Base-by-base conservation (phyloP, 2,113 vertebrate species). In the Pteropus alecto region DNA sequence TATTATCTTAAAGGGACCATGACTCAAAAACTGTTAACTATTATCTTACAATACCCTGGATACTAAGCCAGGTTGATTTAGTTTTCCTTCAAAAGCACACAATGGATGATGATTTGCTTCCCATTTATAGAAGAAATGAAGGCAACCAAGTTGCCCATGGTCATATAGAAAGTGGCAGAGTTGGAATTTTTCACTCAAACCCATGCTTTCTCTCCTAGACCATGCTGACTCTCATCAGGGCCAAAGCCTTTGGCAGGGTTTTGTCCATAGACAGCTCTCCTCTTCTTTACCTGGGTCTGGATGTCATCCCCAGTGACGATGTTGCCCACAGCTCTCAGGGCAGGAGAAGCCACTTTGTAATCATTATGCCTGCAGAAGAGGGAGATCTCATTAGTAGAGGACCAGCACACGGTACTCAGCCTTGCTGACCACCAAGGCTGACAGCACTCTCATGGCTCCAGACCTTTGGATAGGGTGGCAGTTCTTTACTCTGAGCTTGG, bases 221-320 rank as follows among this genome's bases (percentile, higher is more conserved):
- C n/a, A 67, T 18, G 51, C 0, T 77, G 48, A n/a, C 33, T 84
- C 12, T 38, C 28, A 73, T 87, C 7, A 88, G 73, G 14, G 78
- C 67, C 15, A 60, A 67, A 70, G 38, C 11, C 28, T 26, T 56
- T 19, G 8, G n/a, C 12, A 68, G 38, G n/a, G 15, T 94, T 90
- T n/a, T 89, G 58, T 79, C 13, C n/a, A 41, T 0, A 85, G n/a
- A 35, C 30, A 94, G 60, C 35, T 88, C 21, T 93, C 48, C 3
- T 3, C 0, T 33, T 38, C 68, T 98, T 99, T 96, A 99, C 99
- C 99, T 99, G 99, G 92, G 99, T 99, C 98, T 99, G 99, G 97
- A 99, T 99, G 97, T 99, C 99, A 33, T 99, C 99, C 74, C 99
- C 99, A 0, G 99, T 99, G 94, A 99, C 99, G 35, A 99, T 99